These are phyloP conservation scores for Ectemnius cavifrons DNA, from an alignment of 2,888 invertebrate species.

Conservation along the genomic window DNA sequence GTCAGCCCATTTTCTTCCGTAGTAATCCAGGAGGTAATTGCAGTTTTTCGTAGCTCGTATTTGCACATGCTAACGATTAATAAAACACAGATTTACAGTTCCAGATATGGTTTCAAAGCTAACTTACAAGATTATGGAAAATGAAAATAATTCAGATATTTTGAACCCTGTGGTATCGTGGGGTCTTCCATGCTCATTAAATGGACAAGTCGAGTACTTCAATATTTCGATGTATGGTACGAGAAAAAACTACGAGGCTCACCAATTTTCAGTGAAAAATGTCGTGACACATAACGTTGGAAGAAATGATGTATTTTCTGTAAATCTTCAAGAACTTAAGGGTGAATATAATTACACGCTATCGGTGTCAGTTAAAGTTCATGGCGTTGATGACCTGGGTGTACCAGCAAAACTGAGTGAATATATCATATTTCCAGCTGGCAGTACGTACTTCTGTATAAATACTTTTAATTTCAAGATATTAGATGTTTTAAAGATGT, in stretches of 20 bases:
- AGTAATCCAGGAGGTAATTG: constrained; percentile 44
- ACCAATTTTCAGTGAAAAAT: constrained; percentile 35
- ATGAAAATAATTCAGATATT: constrained; percentile 50
- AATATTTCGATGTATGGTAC: constrained; percentile 61
- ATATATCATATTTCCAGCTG: constrained; percentile 65
- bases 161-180: constrained; percentile 67
- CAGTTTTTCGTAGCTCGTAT: background rate
- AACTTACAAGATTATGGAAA: constrained; percentile 40
- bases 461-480: background rate
- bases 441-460: constrained; percentile 63
- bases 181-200: constrained; percentile 67
- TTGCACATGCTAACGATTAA: background rate
- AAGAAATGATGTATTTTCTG: constrained; percentile 52
- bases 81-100: constrained; percentile 46
- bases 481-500: constrained; percentile 9
- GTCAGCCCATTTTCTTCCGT: constrained; percentile 45
- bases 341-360: constrained; percentile 69
- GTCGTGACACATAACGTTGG: constrained; percentile 32
- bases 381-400: constrained; percentile 51
- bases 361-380: constrained; percentile 61
- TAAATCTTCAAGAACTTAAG: constrained; percentile 59
- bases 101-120: constrained; percentile 65
- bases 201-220: constrained; percentile 66
- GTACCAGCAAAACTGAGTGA: constrained; percentile 29
- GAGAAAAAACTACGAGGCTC: constrained; percentile 46